Conservation (phyloP, 1,140 invertebrate genomes). For the Eupristina koningsbergeri region DNA sequence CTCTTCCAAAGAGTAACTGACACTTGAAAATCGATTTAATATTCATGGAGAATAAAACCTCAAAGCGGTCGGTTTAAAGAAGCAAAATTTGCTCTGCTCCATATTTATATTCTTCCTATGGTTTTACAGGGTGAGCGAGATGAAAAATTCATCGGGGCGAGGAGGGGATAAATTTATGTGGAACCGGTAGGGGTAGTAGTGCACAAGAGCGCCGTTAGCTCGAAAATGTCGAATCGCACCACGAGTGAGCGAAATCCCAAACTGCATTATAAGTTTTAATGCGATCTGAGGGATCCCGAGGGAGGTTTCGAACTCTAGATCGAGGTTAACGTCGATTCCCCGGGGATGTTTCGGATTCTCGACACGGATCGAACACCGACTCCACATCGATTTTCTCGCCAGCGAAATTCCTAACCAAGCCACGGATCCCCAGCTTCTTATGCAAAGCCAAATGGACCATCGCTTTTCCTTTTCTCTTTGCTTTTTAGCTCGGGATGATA, state of each 20-base stretch:
- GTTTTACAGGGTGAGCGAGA: not conserved
- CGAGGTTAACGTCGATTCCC: constrained; percentile 30
- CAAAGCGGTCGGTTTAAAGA: too few relatives aligned
- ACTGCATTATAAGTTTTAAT: constrained; percentile 47
- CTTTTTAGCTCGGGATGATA: not conserved
- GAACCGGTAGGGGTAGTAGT: not conserved
- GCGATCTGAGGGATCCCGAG: constrained; percentile 32
- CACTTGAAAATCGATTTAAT: not conserved
- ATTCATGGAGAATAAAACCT: not conserved
- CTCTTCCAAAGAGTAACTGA: not conserved
- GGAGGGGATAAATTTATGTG: not conserved
- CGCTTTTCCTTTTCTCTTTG: not conserved
- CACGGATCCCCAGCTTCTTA: not conserved
- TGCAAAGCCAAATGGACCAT: too few relatives aligned
- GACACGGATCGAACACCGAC: constrained; percentile 11
- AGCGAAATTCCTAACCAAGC: not conserved
- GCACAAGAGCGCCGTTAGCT: not conserved
- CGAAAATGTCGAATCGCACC: not conserved
- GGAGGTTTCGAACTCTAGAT: constrained; percentile 20
- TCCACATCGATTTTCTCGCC: not conserved
- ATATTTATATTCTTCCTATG: not conserved
- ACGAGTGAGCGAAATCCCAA: constrained; percentile 30
- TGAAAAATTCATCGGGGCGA: constrained; percentile 36
- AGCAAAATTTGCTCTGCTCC: not conserved
- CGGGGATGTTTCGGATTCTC: constrained; percentile 34